Evolutionary conservation across 2,888 invertebrate species (phyloP).

Genomic region (Lithophane leautieri): DNA sequence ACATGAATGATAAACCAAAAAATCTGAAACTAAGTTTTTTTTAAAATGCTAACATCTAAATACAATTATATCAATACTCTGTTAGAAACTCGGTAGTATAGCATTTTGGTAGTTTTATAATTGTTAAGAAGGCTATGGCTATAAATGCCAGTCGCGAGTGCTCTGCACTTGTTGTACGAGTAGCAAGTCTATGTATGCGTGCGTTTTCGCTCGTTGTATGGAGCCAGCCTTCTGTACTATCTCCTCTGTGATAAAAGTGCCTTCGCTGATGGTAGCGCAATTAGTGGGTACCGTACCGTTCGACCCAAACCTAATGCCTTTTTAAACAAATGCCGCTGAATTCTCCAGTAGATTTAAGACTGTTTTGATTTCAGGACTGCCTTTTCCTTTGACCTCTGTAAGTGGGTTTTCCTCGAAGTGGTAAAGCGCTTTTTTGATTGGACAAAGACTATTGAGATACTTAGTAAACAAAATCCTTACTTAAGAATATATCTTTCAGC

Average conservation of each 20-base stretch:
- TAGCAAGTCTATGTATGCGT: not conserved
- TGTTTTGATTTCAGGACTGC: slow-evolving; percentile 47
- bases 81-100: not conserved
- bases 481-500: not conserved
- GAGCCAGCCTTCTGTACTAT: slow-evolving; percentile 11
- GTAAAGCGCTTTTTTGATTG: slow-evolving; percentile 24
- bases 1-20: not conserved
- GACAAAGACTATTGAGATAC: not conserved
- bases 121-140: not conserved
- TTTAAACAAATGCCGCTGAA: slow-evolving; percentile 55
- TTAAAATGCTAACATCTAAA: not conserved
- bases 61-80: not conserved
- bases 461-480: slow-evolving; percentile 1
- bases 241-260: slow-evolving; percentile 30
- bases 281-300: slow-evolving; percentile 55
- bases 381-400: slow-evolving; percentile 33
- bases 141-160: not conserved
- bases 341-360: slow-evolving; percentile 48
- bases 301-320: slow-evolving; percentile 48
- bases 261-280: slow-evolving; percentile 53
- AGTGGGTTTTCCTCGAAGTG: slow-evolving; percentile 6
- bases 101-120: not conserved
- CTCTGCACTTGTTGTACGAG: not conserved
- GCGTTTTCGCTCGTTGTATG: not conserved
- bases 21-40: not conserved